Percentiles rank a stretch among this genome's conserved stretches.
phyloP scores from a whole-genome alignment of 1,140 invertebrate species.

The Sinonovacula constricta region DNA sequence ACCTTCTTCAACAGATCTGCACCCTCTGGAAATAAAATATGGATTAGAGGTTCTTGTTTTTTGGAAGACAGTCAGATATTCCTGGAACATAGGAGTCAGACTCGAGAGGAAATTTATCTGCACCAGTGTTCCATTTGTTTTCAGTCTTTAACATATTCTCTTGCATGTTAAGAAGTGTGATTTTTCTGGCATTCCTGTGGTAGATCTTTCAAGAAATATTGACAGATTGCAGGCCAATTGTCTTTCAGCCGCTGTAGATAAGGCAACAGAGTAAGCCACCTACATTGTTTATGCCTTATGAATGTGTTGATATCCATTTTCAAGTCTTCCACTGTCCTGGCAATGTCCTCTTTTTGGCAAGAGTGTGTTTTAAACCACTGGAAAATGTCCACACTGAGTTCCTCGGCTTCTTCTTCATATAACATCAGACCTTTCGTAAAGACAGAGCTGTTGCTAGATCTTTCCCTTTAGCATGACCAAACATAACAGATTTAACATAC shows the following conservation, averaged over 20 bases:
- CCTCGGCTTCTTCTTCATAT: too few species aligned
- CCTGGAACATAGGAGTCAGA: not conserved
- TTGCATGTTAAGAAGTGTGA: not conserved
- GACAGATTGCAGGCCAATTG: too few species aligned
- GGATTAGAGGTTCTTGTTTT: conserved; percentile 18
- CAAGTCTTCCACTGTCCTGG: not conserved
- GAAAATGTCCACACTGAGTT: too few species aligned
- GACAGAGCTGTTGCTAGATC: conserved; percentile 1
- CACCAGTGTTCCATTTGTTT: not conserved
- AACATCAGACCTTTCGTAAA: too few species aligned
- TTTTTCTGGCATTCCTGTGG: not conserved
- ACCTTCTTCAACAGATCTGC: not conserved
- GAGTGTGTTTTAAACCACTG: not conserved
- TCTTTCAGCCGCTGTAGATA: not conserved
- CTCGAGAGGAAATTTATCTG: conserved; percentile 7
- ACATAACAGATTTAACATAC: conserved; percentile 10
- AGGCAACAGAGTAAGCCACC: not conserved
- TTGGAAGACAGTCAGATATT: not conserved
- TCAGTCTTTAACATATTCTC: not conserved
- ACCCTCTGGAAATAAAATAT: not conserved
- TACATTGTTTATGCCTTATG: too few species aligned
- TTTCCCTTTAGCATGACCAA: too few species aligned
- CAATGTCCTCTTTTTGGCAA: too few species aligned
- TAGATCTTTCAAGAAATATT: conserved; percentile 1
- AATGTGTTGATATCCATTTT: too few species aligned